Conservation (phyloP, 2,797 vertebrate genomes). For the Dicrostonyx torquatus region DNA sequence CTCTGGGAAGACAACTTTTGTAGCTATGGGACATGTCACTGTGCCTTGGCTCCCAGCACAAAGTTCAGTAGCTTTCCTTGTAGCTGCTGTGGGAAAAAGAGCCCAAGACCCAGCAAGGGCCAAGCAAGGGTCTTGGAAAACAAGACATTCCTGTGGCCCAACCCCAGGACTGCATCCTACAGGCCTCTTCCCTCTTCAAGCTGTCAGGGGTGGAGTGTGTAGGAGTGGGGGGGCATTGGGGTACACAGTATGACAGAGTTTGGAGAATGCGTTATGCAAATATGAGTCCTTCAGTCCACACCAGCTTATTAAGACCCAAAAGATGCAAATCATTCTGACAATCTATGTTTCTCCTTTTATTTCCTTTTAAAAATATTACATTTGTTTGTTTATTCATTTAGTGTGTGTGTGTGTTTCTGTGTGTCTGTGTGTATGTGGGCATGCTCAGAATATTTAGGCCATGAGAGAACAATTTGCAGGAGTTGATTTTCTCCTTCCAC, state of each 20-base stretch:
- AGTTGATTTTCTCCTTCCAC: not conserved
- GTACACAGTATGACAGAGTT: not conserved
- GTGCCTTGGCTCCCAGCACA: not conserved
- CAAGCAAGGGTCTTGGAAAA: not conserved
- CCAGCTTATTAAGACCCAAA: not conserved
- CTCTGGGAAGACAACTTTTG: not conserved
- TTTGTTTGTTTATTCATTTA: not conserved
- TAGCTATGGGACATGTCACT: accelerated
- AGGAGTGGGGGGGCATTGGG: too few relatives aligned
- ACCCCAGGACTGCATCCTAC: not conserved
- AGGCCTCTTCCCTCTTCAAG: not conserved
- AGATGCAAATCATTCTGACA: constrained; percentile 25
- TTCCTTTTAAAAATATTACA: not conserved
- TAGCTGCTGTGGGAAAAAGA: not conserved
- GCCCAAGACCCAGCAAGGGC: not conserved
- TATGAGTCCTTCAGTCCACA: constrained; percentile 24
- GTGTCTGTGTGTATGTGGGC: too few relatives aligned
- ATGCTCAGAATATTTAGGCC: not conserved
- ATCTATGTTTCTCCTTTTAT: not conserved
- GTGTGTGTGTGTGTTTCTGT: not conserved
- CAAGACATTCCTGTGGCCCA: not conserved
- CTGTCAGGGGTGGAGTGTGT: not conserved
- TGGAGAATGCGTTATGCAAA: constrained; percentile 53
- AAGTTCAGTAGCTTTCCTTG: not conserved
- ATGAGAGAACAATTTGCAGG: not conserved